Evolutionary conservation across 2,797 vertebrate species (phyloP).

Genomic region (Jordanella pulchra): DNA sequence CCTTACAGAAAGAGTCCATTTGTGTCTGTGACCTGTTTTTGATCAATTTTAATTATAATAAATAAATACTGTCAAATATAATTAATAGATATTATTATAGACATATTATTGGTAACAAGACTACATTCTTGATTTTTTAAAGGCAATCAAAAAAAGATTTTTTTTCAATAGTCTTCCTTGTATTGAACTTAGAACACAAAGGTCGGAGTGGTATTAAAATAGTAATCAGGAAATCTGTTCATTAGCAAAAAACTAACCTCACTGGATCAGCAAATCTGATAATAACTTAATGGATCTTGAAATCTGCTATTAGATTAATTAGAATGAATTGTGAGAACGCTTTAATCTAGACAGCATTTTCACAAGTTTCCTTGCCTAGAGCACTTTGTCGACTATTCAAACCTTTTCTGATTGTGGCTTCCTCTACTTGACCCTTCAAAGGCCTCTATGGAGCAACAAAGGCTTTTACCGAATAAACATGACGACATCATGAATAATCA

Average conservation of each 20-base stretch:
- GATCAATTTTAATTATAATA: too few species aligned
- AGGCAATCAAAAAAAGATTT: too few species aligned
- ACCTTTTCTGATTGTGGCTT: constrained; percentile 3
- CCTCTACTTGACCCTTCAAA: background rate
- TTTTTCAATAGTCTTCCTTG: too few species aligned
- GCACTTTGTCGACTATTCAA: constrained; percentile 32
- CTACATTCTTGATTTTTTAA: too few species aligned
- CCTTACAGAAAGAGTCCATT: too few species aligned
- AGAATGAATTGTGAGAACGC: constrained; percentile 1
- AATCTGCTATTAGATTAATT: background rate
- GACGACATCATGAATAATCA: constrained; percentile 69
- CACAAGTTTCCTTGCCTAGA: constrained; percentile 25
- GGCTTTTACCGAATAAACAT: constrained; percentile 66
- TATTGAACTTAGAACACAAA: too few species aligned
- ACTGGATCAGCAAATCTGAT: constrained; percentile 51
- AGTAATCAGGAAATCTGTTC: background rate
- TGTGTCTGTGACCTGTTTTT: too few species aligned
- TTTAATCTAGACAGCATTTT: constrained; percentile 7
- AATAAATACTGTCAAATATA: too few species aligned
- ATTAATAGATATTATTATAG: too few species aligned
- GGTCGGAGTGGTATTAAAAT: too few species aligned
- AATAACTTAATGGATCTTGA: background rate
- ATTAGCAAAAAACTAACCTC: constrained; percentile 3
- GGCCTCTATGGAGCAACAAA: constrained; percentile 40
- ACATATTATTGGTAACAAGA: too few species aligned